These are phyloP conservation scores for Sphinx pinastri DNA, from an alignment of 2,888 invertebrate genomes.

Conservation along the genomic window DNA sequence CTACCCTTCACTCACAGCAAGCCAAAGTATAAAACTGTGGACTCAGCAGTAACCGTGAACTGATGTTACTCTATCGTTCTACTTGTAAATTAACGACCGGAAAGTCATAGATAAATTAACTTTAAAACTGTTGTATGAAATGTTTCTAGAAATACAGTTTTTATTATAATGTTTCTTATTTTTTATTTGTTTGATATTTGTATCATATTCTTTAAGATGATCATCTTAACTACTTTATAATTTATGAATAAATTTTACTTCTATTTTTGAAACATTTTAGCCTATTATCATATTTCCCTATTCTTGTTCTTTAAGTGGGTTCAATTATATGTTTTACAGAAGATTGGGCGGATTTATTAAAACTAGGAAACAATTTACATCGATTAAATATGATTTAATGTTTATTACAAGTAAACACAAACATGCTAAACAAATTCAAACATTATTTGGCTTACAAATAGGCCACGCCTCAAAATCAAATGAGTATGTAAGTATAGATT, in stretches of 20 bases:
- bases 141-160: slow-evolving; percentile 81
- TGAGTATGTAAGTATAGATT: no score
- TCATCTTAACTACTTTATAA: neutral
- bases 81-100: slow-evolving; percentile 49
- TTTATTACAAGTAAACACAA: no score
- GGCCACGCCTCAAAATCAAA: no score
- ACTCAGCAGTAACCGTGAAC: slow-evolving; percentile 71
- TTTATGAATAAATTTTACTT: slow-evolving; percentile 5
- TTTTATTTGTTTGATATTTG: slow-evolving; percentile 52
- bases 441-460: no score
- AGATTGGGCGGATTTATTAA: no score
- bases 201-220: slow-evolving; percentile 2
- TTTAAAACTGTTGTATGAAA: slow-evolving; percentile 77
- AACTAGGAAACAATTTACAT: no score
- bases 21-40: slow-evolving; percentile 92
- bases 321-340: no score
- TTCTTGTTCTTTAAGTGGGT: slow-evolving; percentile 72
- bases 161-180: slow-evolving; percentile 73
- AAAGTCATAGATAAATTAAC: slow-evolving; percentile 68
- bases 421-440: no score
- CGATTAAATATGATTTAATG: no score
- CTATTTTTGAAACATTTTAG: neutral
- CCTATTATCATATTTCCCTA: slow-evolving; percentile 1
- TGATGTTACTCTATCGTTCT: slow-evolving; percentile 55
- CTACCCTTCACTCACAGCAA: slow-evolving; percentile 99